A percentile compares a stretch with the other conserved stretches of the same genome.
These are phyloP conservation scores for Girardia tigrina DNA, from an alignment of 2,888 invertebrate genomes.

Conservation along the genomic window DNA sequence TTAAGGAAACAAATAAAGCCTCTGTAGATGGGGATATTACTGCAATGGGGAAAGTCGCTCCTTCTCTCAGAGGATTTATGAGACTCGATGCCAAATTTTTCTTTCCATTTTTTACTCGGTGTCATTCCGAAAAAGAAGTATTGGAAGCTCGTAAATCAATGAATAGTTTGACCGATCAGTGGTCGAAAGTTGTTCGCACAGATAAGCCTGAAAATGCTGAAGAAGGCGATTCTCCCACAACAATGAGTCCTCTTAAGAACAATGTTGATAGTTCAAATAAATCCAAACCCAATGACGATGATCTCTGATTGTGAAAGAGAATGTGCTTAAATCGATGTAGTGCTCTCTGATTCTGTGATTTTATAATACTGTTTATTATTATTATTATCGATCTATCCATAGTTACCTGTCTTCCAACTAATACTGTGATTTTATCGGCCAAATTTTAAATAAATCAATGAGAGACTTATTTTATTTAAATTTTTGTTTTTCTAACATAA, in stretches of 20 bases:
- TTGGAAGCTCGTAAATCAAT: constrained; percentile 90
- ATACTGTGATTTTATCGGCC: not conserved
- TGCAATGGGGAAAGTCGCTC: constrained; percentile 6
- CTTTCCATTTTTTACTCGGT: constrained; percentile 82
- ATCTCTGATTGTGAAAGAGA: not conserved
- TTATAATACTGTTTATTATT: not conserved
- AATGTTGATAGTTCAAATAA: not conserved
- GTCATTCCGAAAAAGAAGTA: constrained; percentile 86
- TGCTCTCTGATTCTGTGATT: not conserved
- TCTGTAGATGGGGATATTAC: not conserved
- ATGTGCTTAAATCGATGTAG: not conserved
- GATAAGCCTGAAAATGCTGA: constrained; percentile 57
- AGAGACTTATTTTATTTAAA: no score
- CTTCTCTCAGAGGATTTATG: constrained; percentile 62
- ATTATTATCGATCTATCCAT: not conserved
- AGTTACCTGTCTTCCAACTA: not conserved
- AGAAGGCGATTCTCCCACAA: constrained; percentile 35
- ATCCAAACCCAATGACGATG: not conserved
- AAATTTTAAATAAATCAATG: not conserved
- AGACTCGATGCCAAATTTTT: constrained; percentile 80
- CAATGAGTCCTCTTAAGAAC: not conserved
- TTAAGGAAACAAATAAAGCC: not conserved
- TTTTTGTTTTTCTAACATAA: no score
- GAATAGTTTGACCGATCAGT: constrained; percentile 84
- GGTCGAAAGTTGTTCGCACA: constrained; percentile 78